Conservation (phyloP, 2,113 vertebrate genomes). For the Martes martes region DNA sequence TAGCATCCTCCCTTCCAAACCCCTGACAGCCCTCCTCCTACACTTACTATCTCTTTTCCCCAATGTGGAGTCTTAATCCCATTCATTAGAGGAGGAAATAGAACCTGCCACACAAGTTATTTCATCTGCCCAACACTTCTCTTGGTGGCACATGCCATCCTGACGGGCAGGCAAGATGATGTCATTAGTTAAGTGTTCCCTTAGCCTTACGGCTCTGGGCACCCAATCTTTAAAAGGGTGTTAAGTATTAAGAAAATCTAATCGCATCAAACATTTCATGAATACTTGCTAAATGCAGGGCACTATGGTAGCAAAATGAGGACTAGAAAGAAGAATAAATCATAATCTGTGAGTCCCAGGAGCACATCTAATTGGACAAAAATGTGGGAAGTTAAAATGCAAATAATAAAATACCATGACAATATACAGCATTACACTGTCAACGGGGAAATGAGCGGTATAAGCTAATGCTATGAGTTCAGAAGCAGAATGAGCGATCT, state of each 20-base stretch:
- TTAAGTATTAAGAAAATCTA: slow-evolving; percentile 45
- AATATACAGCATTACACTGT: not conserved
- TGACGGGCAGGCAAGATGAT: slow-evolving; percentile 66
- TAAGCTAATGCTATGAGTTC: not conserved
- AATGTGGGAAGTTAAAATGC: slow-evolving; percentile 23
- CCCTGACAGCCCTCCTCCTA: slow-evolving; percentile 38
- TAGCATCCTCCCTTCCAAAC: slow-evolving; percentile 28
- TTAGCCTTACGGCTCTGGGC: slow-evolving; percentile 12
- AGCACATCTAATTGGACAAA: slow-evolving; percentile 41
- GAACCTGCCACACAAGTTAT: slow-evolving; percentile 57
- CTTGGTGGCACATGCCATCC: not conserved
- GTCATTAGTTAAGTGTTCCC: slow-evolving; percentile 61
- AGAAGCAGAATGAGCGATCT: not conserved
- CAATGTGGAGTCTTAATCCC: not conserved
- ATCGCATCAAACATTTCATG: slow-evolving; percentile 1
- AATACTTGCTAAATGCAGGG: slow-evolving; percentile 42
- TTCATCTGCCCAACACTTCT: slow-evolving; percentile 29
- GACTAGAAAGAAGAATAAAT: not conserved
- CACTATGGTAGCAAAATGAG: slow-evolving; percentile 40
- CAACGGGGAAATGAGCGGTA: not conserved
- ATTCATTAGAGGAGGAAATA: slow-evolving; percentile 47
- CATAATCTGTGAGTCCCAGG: not conserved
- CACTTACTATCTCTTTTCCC: not conserved
- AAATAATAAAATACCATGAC: slow-evolving; percentile 34
- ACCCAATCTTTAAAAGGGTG: slow-evolving; percentile 58